Percentiles rank a stretch among this genome's conserved stretches.
Evolutionary conservation across 1,140 invertebrate species (phyloP).

Genomic region (Dreissena rostriformis): DNA sequence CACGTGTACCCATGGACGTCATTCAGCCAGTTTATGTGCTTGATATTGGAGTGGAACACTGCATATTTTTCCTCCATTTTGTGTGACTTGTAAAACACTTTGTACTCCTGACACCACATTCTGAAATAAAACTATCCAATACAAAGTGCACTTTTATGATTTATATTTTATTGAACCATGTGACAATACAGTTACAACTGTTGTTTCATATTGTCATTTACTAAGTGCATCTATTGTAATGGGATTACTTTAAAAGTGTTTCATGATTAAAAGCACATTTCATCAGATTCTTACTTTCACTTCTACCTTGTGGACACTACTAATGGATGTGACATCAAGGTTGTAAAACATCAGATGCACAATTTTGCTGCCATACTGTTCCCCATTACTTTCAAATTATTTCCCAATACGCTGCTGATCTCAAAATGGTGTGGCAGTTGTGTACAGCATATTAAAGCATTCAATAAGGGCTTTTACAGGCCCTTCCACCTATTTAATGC

Average conservation of each 20-base stretch:
- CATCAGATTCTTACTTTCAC: too few species aligned
- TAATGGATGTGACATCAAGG: too few species aligned
- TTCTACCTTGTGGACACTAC: too few species aligned
- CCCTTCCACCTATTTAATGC: background rate
- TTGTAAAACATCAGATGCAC: background rate
- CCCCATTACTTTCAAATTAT: too few species aligned
- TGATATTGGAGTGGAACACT: slow-evolving; percentile 66
- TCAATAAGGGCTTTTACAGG: background rate
- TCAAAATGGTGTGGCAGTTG: background rate
- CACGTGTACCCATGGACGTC: slow-evolving; percentile 58
- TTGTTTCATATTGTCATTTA: background rate
- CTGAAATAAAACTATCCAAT: slow-evolving; percentile 1
- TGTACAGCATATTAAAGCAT: background rate
- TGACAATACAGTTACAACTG: background rate
- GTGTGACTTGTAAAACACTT: slow-evolving; percentile 52
- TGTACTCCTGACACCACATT: slow-evolving; percentile 51
- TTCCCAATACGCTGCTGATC: too few species aligned
- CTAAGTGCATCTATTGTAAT: background rate
- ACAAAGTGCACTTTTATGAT: background rate
- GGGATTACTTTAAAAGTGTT: too few species aligned
- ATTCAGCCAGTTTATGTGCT: slow-evolving; percentile 65
- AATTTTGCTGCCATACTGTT: too few species aligned
- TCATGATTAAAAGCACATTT: too few species aligned
- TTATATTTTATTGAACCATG: background rate
- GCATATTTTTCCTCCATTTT: slow-evolving; percentile 56